Evolutionary conservation across 2,113 vertebrate genomes (phyloP), one percentile per base, ranked within the genome.

Genomic region (Macroglossus sobrinus): DNA sequence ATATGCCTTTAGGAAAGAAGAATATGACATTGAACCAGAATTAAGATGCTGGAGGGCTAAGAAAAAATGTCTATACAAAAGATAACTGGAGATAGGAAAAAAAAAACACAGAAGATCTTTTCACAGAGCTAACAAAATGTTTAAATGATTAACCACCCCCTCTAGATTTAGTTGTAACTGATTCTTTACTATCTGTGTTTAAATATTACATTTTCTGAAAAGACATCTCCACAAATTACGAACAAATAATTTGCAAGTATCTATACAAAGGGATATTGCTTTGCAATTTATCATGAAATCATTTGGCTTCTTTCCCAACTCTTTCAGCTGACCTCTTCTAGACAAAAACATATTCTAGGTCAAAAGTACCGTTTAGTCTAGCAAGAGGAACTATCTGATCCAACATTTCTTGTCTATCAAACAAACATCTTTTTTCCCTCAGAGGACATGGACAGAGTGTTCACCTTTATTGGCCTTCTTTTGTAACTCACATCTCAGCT

Each of bases 201-300:
- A 94, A 89, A 66, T 61, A 89, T 53, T 86, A n/a, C 75, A 24
- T 69, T 92, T 35, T 89, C 89, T 82, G 69, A 2, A 91, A 79
- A 21, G 63, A 55, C 19, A 87, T 26, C 40, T 33, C 38, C 14
- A 96, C 87, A 90, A 64, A 86, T 82, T 82, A 71, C 10, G 81
- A 80, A 78, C 22, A 92, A 84, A 57, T 81, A 55, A 76, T 43
- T 59, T 85, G 19, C 19, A 92, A 76, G 61, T 76, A 19, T 81
- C 84, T 93, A 80, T 55, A 89, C 33, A 81, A 93, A 93, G 53
- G 33, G 59, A 91, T 66, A 82, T 6, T 15, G 30, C 45, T 92
- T 94, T 66, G 35, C 74, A 97, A 91, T 96, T 69, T 57, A 75
- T 33, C 63, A 18, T 50, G 8, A 96, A 93, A 86, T 84, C 26